A percentile compares a stretch with the other conserved stretches of the same genome.
Conservation (phyloP, 2,113 vertebrate species). For the Oceanites oceanicus region DNA sequence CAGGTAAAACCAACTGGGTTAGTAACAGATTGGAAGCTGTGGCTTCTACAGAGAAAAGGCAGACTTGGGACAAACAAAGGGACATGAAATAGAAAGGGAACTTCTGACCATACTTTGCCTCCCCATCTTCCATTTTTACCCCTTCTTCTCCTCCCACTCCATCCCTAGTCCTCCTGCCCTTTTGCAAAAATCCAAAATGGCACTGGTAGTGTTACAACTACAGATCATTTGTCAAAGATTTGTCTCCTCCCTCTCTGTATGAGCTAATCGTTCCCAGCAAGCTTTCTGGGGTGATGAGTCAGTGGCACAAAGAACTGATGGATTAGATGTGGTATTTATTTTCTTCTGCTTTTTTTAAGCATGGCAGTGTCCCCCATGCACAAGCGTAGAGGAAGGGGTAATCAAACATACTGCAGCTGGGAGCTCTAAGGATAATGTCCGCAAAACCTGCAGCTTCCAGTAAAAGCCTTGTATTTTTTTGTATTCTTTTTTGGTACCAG, state of each 20-base stretch:
- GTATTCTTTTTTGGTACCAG: not conserved
- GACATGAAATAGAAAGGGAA: not conserved
- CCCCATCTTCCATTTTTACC: not conserved
- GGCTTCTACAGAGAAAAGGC: not conserved
- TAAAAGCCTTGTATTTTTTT: not conserved
- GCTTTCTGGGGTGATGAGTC: not conserved
- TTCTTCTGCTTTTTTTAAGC: not conserved
- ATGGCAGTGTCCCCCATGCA: not conserved
- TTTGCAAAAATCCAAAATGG: not conserved
- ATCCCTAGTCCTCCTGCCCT: not conserved
- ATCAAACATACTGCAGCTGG: not conserved
- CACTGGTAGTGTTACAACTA: not conserved
- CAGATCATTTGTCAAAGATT: not conserved
- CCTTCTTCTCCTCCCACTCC: not conserved
- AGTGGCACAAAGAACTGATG: not conserved
- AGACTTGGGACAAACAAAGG: not conserved
- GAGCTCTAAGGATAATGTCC: not conserved
- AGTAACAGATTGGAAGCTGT: not conserved
- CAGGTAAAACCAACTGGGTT: not conserved
- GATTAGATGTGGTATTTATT: not conserved
- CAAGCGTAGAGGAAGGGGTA: not conserved
- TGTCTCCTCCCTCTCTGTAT: not conserved
- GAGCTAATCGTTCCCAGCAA: not conserved
- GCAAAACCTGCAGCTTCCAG: not conserved
- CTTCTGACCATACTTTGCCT: not conserved